These are phyloP conservation scores for Erethizon dorsatum DNA, from an alignment of 2,797 vertebrate species.

Conservation along the genomic window DNA sequence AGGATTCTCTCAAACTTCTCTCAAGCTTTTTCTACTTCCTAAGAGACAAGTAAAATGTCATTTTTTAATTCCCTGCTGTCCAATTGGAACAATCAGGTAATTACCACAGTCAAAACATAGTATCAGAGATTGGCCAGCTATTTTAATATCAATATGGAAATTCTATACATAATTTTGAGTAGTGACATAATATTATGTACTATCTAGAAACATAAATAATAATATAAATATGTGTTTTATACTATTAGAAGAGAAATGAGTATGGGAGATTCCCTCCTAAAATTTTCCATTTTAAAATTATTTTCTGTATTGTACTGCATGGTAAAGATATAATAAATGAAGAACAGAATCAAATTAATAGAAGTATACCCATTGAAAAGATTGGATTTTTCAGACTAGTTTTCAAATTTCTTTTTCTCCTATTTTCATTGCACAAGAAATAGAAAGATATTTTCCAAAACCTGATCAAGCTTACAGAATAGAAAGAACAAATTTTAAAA, in stretches of 20 bases:
- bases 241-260: neutral
- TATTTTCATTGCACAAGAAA: neutral
- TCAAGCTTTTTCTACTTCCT: neutral
- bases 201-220: neutral
- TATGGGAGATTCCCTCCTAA: neutral
- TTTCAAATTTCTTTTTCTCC: neutral
- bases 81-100: neutral
- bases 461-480: neutral
- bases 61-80: neutral
- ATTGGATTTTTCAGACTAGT: neutral
- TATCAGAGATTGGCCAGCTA: neutral
- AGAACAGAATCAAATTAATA: neutral
- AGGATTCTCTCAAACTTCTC: neutral
- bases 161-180: neutral
- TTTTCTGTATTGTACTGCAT: neutral
- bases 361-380: neutral
- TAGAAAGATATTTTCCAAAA: neutral
- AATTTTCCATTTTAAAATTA: neutral
- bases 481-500: neutral
- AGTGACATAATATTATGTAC: neutral
- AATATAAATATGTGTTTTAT: neutral
- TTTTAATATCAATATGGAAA: conserved; percentile 28
- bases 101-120: neutral
- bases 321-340: conserved; percentile 6
- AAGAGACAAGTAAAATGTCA: conserved; percentile 13